Base-by-base conservation (phyloP, 2,797 vertebrate species). In the Lithobates sylvaticus region DNA sequence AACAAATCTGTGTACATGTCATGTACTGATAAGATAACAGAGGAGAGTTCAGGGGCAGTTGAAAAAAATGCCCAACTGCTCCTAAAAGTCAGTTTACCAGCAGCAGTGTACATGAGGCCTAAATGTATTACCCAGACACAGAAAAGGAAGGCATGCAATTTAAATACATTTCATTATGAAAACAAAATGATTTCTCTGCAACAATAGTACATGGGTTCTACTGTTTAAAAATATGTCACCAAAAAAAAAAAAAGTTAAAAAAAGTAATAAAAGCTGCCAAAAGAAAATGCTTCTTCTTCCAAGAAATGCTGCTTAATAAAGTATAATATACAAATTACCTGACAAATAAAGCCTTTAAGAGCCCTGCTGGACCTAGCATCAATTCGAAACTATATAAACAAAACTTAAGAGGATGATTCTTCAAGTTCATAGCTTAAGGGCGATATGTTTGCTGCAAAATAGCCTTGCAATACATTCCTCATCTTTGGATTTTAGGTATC, bases 281-380 rank as follows among this genome's bases (percentile, higher is more conserved):
- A 26, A 65, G 7, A 65, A 65, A 65, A 65, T 9, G 10, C 61
- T n/a, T 0, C 61, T 5, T 12, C 21, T 65, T 65, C 61, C 61
- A 65, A 65, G n/a, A 65, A 65, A 50, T 69, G 68, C n/a, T 29
- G 54, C 50, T 64, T 75, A 83, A 65, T 65, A 42, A 74, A 74
- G 42, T 36, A 10, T 18, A 77, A 64, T 36, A 65, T 23, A 44
- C 4, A 15, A 73, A 47, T 47, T 83, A 83, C 81, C 71, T 75
- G 72, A 71, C 70, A 82, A 61, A 61, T 36, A 16, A 82, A 64
- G 23, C 61, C 61, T 75, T 83, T 75, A 83, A 75, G 54, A 67
- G 32, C 39, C 64, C 71, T 9, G 26, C 58, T 83, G 71, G 71
- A 18, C 71, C 34, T 5, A n/a, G 54, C 21, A 50, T 69, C 64